Evolutionary conservation across 2,113 vertebrate genomes (phyloP), one percentile per base, ranked within the genome.

Genomic region (Protobothrops mucrosquamatus): DNA sequence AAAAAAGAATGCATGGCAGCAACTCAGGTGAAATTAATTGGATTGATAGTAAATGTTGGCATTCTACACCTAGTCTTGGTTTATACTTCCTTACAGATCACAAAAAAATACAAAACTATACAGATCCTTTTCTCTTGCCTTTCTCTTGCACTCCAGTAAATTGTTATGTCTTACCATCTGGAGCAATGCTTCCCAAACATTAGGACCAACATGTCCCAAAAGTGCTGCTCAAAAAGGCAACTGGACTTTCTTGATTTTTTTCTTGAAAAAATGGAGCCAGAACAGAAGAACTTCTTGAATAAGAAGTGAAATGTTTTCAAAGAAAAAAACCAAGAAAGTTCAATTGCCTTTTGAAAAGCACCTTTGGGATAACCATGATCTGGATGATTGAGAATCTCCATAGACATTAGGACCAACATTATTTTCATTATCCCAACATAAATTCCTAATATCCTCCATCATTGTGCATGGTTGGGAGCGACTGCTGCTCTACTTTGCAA

Each of bases 51-150:
- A 87, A 89, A 46, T 54, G 11, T 89, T 46, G 29, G 2, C 26
- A 61, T 86, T 55, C 20, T 14, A 22, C 24, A 74, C 34, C 24
- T 24, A 64, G 89, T 88, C 46, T 89, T 89, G 90, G 61, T 34
- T 89, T 61, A 46, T 64, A 61, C 46, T 55, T 89, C 85, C 3
- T 43, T 61, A 59, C 52, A 39, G 26, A 64, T 9, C 24, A 18
- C 24, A 59, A 85, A 59, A 85, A 56, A 89, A 91, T 87, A 39
- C 5, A 93, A 91, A 91, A 89, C 89, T 24, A 18, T 59, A 88
- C 2, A 2, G 46, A 39, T 15, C 29, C 29, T 2, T 14, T 51
- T 55, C 5, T 54, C 34, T 69, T 24, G 23, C 1, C 29, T 39
- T n/a, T 88, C 74, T 89, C 22, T 24, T 46, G n/a, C 5, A 34